Conservation (phyloP, 1,140 invertebrate genomes). For the Pygmarrhopalites habei region DNA sequence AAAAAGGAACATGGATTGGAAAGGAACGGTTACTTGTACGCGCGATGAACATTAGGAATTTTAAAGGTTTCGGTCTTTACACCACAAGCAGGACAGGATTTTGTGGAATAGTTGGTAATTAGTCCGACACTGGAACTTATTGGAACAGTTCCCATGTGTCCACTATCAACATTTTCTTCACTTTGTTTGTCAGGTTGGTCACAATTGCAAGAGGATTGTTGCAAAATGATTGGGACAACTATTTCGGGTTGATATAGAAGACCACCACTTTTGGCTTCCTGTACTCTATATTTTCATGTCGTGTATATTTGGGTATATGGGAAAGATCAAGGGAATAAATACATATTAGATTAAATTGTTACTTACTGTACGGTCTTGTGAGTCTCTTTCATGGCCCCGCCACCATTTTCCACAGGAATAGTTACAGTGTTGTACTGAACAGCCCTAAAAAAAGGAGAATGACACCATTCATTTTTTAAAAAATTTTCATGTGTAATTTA, state of each 20-base stretch:
- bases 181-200: no score
- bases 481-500: no score
- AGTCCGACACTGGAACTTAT: no score
- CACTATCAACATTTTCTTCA: no score
- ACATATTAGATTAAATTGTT: no score
- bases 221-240: background rate
- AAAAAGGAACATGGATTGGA: background rate
- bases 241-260: background rate
- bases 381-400: constrained; percentile 25
- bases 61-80: background rate
- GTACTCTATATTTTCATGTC: no score
- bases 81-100: background rate
- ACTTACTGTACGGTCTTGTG: constrained; percentile 34
- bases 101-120: background rate
- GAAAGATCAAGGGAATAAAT: no score
- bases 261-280: background rate
- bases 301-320: no score
- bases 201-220: no score
- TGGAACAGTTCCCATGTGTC: no score
- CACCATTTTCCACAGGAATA: constrained; percentile 33
- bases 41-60: background rate
- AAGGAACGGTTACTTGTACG: background rate
- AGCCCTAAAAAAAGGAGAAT: no score
- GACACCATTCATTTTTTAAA: no score
- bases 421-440: constrained; percentile 31